Base-by-base conservation (phyloP, 2,797 vertebrate species). In the Pampus argenteus region DNA sequence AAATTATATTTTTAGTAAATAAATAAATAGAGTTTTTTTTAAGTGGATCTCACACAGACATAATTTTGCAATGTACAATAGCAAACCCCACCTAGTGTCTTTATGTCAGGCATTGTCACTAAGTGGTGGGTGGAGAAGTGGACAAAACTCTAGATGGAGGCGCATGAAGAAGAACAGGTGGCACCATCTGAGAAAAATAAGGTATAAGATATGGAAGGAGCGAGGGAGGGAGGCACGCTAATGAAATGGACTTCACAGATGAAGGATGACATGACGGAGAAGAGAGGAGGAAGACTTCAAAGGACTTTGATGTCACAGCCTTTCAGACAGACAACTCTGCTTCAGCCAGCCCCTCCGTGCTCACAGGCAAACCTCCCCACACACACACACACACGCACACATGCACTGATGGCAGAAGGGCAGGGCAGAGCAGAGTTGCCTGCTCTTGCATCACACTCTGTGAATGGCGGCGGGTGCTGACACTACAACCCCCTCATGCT, bases 371-470 rank as follows among this genome's bases (percentile, higher is more conserved):
- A 44, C 52, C 29, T 49, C 20, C 59, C 59, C 44, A 28, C 31
- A 49, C 44, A 45, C 71, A 63, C 40, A 38, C 42, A 52, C 71
- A 48, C 45, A 15, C 56, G 20, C 47, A 54, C 52, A 31, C 59
- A 38, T n/a, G 58, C 67, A 28, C 54, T 44, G 78, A 85, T 86
- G 87, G 88, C 78, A 85, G 88, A 83, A 88, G 89, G 90, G 85
- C 84, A 89, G 88, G 86, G 74, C 84, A 86, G 69, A 86, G 82
- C 4, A 29, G 74, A 82, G 91, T 94, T 94, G 88, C 94, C 75
- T 51, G 74, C 75, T 89, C 90, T 95, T 95, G 93, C 94, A 95
- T 95, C 95, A 95, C 88, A 48, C 85, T 82, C 78, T 70, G 85
- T 81, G 83, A 87, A 89, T 85, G 79, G 83, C 88, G 84, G 84